Evolutionary conservation across 2,113 vertebrate species (phyloP).

Genomic region (Leptobrachium ailaonicum): DNA sequence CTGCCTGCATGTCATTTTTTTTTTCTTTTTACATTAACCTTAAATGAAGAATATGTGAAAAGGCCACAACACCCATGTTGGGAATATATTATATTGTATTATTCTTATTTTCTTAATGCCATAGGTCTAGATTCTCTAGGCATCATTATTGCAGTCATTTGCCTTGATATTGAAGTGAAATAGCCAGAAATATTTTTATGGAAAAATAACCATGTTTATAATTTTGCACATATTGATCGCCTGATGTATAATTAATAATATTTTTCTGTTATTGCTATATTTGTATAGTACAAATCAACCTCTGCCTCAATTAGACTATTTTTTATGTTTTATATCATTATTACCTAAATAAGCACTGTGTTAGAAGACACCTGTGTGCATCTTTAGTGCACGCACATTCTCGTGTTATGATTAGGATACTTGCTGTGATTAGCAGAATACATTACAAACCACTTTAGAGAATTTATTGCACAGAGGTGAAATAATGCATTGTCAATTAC

Average conservation of each 20-base stretch:
- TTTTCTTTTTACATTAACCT: too few relatives aligned
- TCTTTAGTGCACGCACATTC: neutral
- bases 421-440: slow-evolving; percentile 12
- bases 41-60: too few relatives aligned
- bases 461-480: neutral
- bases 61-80: too few relatives aligned
- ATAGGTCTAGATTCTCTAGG: too few relatives aligned
- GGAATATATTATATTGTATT: too few relatives aligned
- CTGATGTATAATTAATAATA: slow-evolving; percentile 10
- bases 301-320: slow-evolving; percentile 7
- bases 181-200: neutral
- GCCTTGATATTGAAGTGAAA: too few relatives aligned
- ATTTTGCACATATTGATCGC: neutral
- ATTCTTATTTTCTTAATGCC: too few relatives aligned
- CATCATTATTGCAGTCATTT: too few relatives aligned
- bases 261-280: neutral
- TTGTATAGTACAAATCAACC: neutral
- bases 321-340: neutral
- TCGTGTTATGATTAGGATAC: slow-evolving; percentile 13
- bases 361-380: slow-evolving; percentile 16
- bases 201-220: neutral
- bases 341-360: neutral
- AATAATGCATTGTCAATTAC: neutral
- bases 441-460: neutral
- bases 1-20: too few relatives aligned